Evolutionary conservation across 1,140 invertebrate genomes (phyloP).

Genomic region (Oryctes rhinoceros): DNA sequence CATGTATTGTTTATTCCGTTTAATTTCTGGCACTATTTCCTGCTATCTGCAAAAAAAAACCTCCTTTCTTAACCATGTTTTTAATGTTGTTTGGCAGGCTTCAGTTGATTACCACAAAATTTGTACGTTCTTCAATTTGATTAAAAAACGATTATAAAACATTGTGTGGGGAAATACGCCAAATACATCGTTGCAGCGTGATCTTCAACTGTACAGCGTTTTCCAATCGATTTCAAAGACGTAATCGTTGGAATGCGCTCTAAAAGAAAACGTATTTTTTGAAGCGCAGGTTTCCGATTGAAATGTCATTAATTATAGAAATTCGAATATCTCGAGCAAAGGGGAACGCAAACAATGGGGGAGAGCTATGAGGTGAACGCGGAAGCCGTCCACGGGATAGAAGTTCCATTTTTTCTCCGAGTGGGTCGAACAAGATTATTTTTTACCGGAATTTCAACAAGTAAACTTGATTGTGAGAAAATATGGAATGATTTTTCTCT

Average conservation of each 20-base stretch:
- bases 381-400: background rate
- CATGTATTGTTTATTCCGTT: no score
- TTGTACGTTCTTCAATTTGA: no score
- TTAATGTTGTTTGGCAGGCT: background rate
- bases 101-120: no score
- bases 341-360: background rate
- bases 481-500: slow-evolving; percentile 11
- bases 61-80: background rate
- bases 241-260: background rate
- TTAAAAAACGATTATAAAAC: background rate
- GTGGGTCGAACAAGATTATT: slow-evolving; percentile 3
- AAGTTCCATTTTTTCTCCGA: background rate
- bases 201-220: background rate
- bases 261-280: background rate
- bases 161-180: background rate
- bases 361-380: background rate
- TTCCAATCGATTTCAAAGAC: background rate
- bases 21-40: no score
- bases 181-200: background rate
- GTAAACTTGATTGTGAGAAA: slow-evolving; percentile 15
- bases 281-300: background rate
- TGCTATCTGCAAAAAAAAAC: no score
- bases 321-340: background rate
- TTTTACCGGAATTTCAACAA: slow-evolving; percentile 8
- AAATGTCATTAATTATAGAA: slow-evolving; percentile 5